Evolutionary conservation across 2,797 vertebrate species (phyloP).

Genomic region (Esox lucius): DNA sequence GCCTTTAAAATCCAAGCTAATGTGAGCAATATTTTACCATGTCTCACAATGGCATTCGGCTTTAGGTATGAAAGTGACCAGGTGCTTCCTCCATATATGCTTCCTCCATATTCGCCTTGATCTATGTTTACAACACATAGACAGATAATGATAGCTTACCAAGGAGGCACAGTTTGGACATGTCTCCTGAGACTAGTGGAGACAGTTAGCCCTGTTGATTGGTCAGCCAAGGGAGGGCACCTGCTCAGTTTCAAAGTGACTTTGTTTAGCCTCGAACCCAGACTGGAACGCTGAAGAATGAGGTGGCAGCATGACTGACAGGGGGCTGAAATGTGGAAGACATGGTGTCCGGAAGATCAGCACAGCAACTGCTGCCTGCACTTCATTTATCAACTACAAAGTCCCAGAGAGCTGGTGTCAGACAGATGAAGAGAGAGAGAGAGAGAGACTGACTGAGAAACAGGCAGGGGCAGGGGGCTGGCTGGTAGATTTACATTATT

Average conservation of each 20-base stretch:
- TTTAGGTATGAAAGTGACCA: neutral
- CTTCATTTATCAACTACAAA: constrained; percentile 22
- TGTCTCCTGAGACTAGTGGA: neutral
- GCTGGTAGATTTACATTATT: too few relatives aligned
- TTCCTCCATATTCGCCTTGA: neutral
- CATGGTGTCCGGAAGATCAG: neutral
- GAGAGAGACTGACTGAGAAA: too few relatives aligned
- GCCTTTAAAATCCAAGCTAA: neutral
- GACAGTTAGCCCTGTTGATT: neutral
- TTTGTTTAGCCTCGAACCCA: constrained; percentile 1
- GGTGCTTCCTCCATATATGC: too few relatives aligned
- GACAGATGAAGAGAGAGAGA: neutral
- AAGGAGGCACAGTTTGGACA: neutral
- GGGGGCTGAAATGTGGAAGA: constrained; percentile 15
- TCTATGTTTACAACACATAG: neutral
- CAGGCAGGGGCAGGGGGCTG: too few relatives aligned
- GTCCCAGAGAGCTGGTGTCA: neutral
- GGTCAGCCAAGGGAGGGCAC: constrained; percentile 14
- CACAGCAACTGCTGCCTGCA: constrained; percentile 26
- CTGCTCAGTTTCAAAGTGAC: constrained; percentile 12
- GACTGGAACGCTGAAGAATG: constrained; percentile 12
- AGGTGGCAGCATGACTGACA: neutral
- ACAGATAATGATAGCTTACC: neutral
- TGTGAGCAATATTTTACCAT: neutral
- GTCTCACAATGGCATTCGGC: neutral